Percentiles rank a stretch among this genome's conserved stretches.
phyloP scores from a whole-genome alignment of 2,797 vertebrate genomes.

The Erethizon dorsatum region DNA sequence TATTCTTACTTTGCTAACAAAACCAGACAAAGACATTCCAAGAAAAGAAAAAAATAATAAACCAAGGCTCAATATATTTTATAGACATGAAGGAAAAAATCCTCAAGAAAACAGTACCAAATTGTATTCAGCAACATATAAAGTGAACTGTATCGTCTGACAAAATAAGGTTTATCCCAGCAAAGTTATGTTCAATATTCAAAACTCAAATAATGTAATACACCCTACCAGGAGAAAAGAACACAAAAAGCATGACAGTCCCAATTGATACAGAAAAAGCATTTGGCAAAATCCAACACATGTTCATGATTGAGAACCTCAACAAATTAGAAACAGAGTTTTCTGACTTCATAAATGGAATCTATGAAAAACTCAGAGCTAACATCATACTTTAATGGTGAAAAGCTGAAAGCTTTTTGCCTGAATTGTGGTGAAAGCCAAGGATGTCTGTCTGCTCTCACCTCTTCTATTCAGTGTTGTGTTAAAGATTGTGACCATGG shows the following conservation, averaged over 20 bases:
- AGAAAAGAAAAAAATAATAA: not conserved
- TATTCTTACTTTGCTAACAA: not conserved
- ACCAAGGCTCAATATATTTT: not conserved
- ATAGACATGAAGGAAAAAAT: not conserved
- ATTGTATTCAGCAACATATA: not conserved
- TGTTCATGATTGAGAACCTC: not conserved
- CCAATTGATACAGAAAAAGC: not conserved
- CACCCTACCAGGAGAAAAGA: not conserved
- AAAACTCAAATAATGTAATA: not conserved
- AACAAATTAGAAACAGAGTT: not conserved
- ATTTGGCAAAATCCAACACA: not conserved
- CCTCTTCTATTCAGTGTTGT: not conserved
- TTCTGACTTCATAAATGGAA: not conserved
- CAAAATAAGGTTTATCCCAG: not conserved
- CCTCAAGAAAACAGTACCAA: not conserved
- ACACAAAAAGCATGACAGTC: not conserved
- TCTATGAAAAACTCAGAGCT: not conserved
- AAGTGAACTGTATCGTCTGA: not conserved
- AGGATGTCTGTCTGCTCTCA: not conserved
- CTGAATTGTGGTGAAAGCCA: not conserved
- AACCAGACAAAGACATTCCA: not conserved
- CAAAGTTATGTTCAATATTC: conserved; percentile 1
- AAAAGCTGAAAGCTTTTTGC: not conserved
- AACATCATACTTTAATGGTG: not conserved
- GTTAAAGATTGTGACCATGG: not conserved